These are phyloP conservation scores for Eilema depressum DNA, from an alignment of 2,888 invertebrate species.

Conservation along the genomic window DNA sequence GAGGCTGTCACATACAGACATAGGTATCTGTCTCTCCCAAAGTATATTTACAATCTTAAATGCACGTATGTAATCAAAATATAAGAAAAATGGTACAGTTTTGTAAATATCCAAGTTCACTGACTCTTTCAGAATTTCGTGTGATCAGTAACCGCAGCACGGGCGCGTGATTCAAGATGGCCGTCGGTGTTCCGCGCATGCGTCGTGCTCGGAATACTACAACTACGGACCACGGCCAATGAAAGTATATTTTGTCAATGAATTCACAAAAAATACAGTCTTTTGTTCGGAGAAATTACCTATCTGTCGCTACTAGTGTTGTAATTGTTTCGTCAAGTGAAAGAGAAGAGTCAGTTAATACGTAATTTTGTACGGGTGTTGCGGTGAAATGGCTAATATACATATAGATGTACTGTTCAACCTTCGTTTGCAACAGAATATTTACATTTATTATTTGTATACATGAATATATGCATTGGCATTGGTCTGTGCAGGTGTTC, in stretches of 20 bases:
- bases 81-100: constrained; percentile 18
- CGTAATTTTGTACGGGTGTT: background rate
- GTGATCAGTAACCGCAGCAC: constrained; percentile 51
- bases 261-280: constrained; percentile 36
- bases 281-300: constrained; percentile 44
- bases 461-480: background rate
- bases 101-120: constrained; percentile 45
- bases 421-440: background rate
- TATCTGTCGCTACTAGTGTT: constrained; percentile 26
- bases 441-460: background rate
- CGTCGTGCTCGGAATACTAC: constrained; percentile 44
- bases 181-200: constrained; percentile 37
- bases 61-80: background rate
- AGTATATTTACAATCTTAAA: too few relatives aligned
- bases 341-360: constrained; percentile 20
- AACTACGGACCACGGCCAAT: constrained; percentile 37
- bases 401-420: background rate
- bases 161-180: constrained; percentile 48
- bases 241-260: constrained; percentile 54
- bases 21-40: background rate
- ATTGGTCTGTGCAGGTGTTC: background rate
- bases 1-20: too few relatives aligned
- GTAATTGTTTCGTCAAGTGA: constrained; percentile 34
- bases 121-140: constrained; percentile 55
- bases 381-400: constrained; percentile 7